phyloP scores from a whole-genome alignment of 1,140 invertebrate genomes.

The Drosophila lini region DNA sequence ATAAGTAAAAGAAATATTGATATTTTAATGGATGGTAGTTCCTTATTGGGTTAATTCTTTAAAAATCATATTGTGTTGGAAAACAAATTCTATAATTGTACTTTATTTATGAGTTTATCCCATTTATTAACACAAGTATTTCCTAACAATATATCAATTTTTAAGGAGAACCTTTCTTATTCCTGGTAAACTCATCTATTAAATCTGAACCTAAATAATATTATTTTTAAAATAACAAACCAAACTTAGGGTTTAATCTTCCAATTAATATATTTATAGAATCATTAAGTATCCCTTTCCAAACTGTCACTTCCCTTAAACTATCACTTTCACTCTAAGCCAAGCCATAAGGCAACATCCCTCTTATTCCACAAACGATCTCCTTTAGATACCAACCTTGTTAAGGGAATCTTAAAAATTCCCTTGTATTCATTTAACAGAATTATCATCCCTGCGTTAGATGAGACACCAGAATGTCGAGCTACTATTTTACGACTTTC shows the following conservation, averaged over 20 bases:
- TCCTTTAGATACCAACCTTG: background rate
- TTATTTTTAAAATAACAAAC: background rate
- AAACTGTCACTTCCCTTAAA: background rate
- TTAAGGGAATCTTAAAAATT: background rate
- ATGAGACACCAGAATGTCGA: slow-evolving; percentile 21
- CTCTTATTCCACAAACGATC: background rate
- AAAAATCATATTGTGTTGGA: background rate
- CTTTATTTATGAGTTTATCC: background rate
- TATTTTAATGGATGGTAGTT: background rate
- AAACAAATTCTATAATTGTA: background rate
- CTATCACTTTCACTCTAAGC: background rate
- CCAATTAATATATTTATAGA: background rate
- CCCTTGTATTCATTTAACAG: slow-evolving; percentile 18
- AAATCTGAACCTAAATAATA: background rate
- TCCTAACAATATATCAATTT: background rate
- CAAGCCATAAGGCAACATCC: slow-evolving; percentile 3
- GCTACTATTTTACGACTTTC: slow-evolving; percentile 37
- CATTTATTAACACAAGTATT: background rate
- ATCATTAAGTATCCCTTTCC: background rate
- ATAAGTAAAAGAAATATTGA: background rate
- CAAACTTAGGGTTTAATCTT: too few species aligned
- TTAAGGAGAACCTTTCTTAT: background rate
- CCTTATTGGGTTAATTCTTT: background rate
- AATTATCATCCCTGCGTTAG: slow-evolving; percentile 19
- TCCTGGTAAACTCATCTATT: background rate